Conservation (phyloP, 1,140 invertebrate genomes). For the Drosophila dunni region DNA sequence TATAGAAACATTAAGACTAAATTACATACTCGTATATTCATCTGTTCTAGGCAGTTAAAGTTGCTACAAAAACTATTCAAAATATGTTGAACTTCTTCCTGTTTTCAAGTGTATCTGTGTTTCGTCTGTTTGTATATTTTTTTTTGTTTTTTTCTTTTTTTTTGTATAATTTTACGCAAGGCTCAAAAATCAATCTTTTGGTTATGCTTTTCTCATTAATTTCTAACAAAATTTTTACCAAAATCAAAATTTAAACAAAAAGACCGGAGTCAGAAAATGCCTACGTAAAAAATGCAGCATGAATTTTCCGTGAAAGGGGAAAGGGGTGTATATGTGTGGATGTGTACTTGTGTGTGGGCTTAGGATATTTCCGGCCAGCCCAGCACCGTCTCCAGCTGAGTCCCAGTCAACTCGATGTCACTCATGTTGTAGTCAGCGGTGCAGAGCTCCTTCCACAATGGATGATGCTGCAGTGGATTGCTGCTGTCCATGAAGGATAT, state of each 20-base stretch:
- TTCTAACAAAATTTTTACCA: constrained; percentile 13
- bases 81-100: constrained; percentile 67
- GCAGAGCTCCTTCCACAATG: constrained; percentile 74
- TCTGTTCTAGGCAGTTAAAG: constrained; percentile 81
- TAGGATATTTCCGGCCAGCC: constrained; percentile 59
- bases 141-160: not conserved
- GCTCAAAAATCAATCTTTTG: constrained; percentile 68
- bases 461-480: constrained; percentile 70
- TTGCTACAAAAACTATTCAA: constrained; percentile 80
- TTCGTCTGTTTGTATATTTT: constrained; percentile 10
- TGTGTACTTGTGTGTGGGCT: not conserved
- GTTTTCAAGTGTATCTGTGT: constrained; percentile 50
- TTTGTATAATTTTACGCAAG: constrained; percentile 42
- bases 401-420: constrained; percentile 59
- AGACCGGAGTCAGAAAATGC: constrained; percentile 27
- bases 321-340: not conserved
- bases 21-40: constrained; percentile 69
- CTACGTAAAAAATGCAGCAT: constrained; percentile 36
- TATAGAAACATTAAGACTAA: constrained; percentile 64
- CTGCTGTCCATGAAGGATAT: constrained; percentile 77
- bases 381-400: constrained; percentile 71
- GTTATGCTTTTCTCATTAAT: constrained; percentile 45
- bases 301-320: not conserved
- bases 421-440: constrained; percentile 79
- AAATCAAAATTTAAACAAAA: constrained; percentile 26